Percentiles rank a stretch among this genome's conserved stretches.
phyloP scores from a whole-genome alignment of 2,888 invertebrate species.

The Tiphia femorata region DNA sequence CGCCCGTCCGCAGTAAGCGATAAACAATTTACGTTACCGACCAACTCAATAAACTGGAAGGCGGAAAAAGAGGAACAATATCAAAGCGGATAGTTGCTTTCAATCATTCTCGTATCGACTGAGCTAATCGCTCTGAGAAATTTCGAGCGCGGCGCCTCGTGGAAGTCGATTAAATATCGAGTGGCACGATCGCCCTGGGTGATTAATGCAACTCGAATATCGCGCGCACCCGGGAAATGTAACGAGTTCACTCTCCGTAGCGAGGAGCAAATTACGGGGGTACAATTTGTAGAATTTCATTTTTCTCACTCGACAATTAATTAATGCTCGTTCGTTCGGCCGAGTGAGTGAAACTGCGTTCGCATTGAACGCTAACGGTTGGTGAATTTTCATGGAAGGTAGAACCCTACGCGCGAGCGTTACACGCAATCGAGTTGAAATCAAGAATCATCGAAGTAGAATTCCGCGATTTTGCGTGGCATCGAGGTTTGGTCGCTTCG shows the following conservation, averaged over 20 bases:
- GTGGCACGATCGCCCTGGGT: constrained; percentile 18
- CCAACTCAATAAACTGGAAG: too few species aligned
- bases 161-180: constrained; percentile 39
- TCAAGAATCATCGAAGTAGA: too few species aligned
- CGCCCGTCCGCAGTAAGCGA: too few species aligned
- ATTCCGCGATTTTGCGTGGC: too few species aligned
- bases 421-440: too few species aligned
- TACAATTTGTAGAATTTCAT: constrained; percentile 22
- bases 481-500: too few species aligned
- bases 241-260: constrained; percentile 10
- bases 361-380: not conserved
- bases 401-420: too few species aligned
- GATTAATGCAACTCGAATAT: constrained; percentile 21
- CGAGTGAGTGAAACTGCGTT: constrained; percentile 6
- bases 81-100: too few species aligned
- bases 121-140: constrained; percentile 38
- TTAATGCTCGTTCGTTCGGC: constrained; percentile 20
- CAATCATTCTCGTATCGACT: too few species aligned
- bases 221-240: constrained; percentile 21
- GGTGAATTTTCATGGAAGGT: too few species aligned
- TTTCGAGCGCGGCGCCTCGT: constrained; percentile 14
- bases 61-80: too few species aligned
- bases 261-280: constrained; percentile 21
- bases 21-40: too few species aligned
- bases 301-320: constrained; percentile 23